These are phyloP conservation scores for Drosophila orena DNA, from an alignment of 1,140 invertebrate genomes.

Conservation along the genomic window DNA sequence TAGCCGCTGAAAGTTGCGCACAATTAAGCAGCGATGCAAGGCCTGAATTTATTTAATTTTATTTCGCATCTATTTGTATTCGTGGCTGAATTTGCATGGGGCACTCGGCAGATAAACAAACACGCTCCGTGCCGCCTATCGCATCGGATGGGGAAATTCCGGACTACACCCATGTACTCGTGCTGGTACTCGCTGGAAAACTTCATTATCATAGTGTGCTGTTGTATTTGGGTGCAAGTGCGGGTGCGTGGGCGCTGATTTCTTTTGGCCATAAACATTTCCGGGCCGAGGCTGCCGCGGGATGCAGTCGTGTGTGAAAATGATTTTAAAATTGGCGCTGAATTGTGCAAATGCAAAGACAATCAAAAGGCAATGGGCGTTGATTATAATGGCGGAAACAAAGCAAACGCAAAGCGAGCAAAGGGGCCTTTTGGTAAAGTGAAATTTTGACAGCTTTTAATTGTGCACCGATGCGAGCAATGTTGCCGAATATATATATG, in stretches of 20 bases:
- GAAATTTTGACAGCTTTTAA: conserved; percentile 81
- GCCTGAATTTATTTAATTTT: conserved; percentile 47
- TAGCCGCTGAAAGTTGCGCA: conserved; percentile 49
- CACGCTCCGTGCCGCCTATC: conserved; percentile 47
- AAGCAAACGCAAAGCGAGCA: conserved; percentile 25
- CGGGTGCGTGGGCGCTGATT: conserved; percentile 42
- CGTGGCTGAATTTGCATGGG: conserved; percentile 33
- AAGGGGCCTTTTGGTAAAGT: conserved; percentile 18
- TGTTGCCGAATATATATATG: conserved; percentile 23
- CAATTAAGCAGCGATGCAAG: conserved; percentile 64
- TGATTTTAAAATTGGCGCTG: conserved; percentile 78
- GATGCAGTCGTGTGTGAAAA: conserved; percentile 81
- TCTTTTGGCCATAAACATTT: conserved; percentile 73
- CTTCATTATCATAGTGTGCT: conserved; percentile 53
- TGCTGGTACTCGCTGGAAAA: too few species aligned
- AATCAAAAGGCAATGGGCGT: conserved; percentile 74
- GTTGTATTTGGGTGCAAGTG: conserved; percentile 7
- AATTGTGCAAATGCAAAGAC: conserved; percentile 68
- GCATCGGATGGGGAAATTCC: conserved; percentile 37
- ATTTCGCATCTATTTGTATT: conserved; percentile 42
- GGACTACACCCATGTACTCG: neutral
- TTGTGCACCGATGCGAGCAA: conserved; percentile 68
- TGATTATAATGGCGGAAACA: conserved; percentile 67
- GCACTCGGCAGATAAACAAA: conserved; percentile 44
- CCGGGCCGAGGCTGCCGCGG: conserved; percentile 45